Conservation (phyloP, 2,888 invertebrate genomes). For the Agonopterix subpropinquella region DNA sequence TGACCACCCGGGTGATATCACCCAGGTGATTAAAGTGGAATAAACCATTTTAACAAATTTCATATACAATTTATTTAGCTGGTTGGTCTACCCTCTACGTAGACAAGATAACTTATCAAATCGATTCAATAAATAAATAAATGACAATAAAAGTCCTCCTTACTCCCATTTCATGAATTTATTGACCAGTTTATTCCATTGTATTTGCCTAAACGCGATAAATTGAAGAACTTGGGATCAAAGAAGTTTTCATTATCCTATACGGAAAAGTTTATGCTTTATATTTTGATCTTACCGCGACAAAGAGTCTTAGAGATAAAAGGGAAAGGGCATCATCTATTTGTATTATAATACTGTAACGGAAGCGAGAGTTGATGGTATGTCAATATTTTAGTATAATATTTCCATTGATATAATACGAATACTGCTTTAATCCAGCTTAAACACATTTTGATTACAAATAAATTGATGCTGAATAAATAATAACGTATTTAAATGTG, state of each 20-base stretch:
- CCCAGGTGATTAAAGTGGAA: too few species aligned
- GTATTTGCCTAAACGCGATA: slow-evolving; percentile 16
- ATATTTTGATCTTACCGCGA: slow-evolving; percentile 18
- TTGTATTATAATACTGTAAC: too few species aligned
- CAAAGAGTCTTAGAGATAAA: slow-evolving; percentile 9
- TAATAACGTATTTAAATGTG: slow-evolving; percentile 11
- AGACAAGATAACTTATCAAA: too few species aligned
- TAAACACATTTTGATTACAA: not conserved
- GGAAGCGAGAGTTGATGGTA: too few species aligned
- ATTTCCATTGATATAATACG: slow-evolving; percentile 8
- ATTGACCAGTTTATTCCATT: slow-evolving; percentile 10
- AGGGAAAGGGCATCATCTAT: slow-evolving; percentile 2
- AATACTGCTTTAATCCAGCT: not conserved
- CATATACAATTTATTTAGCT: too few species aligned
- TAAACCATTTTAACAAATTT: too few species aligned
- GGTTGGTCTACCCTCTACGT: too few species aligned
- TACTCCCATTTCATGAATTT: slow-evolving; percentile 1
- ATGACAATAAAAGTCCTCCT: not conserved
- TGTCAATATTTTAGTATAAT: too few species aligned
- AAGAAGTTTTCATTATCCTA: slow-evolving; percentile 18
- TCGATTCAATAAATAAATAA: not conserved
- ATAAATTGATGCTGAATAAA: slow-evolving; percentile 2
- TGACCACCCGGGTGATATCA: too few species aligned
- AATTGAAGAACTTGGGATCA: slow-evolving; percentile 20
- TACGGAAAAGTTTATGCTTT: slow-evolving; percentile 18